Base-by-base conservation (phyloP, 1,140 invertebrate species). In the Sycophaga agraensis region DNA sequence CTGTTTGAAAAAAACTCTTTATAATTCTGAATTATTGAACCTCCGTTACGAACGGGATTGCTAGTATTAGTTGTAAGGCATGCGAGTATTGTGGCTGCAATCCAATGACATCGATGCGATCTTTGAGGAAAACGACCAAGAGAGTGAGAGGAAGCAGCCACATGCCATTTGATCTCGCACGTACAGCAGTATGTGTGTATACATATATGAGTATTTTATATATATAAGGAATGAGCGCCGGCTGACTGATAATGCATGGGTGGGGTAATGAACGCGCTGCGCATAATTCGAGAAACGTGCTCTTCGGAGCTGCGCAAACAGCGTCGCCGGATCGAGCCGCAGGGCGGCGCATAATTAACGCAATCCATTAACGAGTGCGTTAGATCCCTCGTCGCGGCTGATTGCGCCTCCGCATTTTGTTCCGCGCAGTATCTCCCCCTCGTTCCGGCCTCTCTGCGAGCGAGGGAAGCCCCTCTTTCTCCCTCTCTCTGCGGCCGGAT, bases 281-380 rank as follows among this genome's bases (percentile, higher is more conserved):
- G 26, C 49, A 60, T 53, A 60, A 60, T 60, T 60, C 40, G 49
- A 37, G 59, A 60, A 54, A 60, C 59, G 59, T 60, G 59, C 50
- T n/a, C n/a, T 60, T 60, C 39, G 42, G 28, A 45, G 51, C 51
- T 34, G 57, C 26, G 24, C 57, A 51, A 59, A 53, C 49, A 54
- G 26, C 59, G 39, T 31, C 50, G 21, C 11, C 9, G 21, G 34
- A 59, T 58, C 19, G 28, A 34, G 14, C n/a, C n/a, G 6, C 9
- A 45, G 26, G 7, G 37, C 28, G 12, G 22, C n/a, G 21, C 45
- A 42, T 43, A 58, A 58, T 49, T 48, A 56, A 56, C n/a, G 19
- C 40, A 45, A 45, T 56, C 31, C 26, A 46, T 56, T 46, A 58
- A 37, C 42, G 26, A 24, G 16, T 58, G 35, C 21, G 34, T 48